phyloP scores from a whole-genome alignment of 1,140 invertebrate genomes.

The Drosophila navojoa region DNA sequence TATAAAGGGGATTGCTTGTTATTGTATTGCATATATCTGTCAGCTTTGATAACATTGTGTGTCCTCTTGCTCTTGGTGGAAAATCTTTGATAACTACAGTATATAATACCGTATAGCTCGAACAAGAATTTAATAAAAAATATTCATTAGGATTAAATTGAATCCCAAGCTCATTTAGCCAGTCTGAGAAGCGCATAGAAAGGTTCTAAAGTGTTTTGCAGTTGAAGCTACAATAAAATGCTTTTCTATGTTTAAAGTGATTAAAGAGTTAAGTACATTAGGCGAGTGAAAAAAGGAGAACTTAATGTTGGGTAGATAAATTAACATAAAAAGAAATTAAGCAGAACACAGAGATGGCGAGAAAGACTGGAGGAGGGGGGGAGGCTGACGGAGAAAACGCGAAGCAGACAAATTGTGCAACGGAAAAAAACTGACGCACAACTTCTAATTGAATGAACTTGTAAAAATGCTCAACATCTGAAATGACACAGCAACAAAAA shows the following conservation, averaged over 20 bases:
- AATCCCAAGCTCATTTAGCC: no score
- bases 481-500: conserved; percentile 51
- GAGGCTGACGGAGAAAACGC: neutral
- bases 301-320: conserved; percentile 7
- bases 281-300: neutral
- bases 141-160: no score
- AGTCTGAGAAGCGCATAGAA: no score
- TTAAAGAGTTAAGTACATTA: conserved; percentile 3
- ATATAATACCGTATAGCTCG: no score
- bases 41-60: no score
- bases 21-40: no score
- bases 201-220: no score
- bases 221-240: neutral
- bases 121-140: no score
- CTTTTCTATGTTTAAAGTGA: conserved; percentile 5
- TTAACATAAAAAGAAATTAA: conserved; percentile 42
- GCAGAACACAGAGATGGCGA: conserved; percentile 12
- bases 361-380: neutral
- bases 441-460: conserved; percentile 77
- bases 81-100: no score
- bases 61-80: no score
- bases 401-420: conserved; percentile 25
- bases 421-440: conserved; percentile 47
- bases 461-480: conserved; percentile 68
- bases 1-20: no score